Evolutionary conservation across 1,140 invertebrate species (phyloP), one percentile per base, ranked within the genome.

Genomic region (Solenopsis fugax): DNA sequence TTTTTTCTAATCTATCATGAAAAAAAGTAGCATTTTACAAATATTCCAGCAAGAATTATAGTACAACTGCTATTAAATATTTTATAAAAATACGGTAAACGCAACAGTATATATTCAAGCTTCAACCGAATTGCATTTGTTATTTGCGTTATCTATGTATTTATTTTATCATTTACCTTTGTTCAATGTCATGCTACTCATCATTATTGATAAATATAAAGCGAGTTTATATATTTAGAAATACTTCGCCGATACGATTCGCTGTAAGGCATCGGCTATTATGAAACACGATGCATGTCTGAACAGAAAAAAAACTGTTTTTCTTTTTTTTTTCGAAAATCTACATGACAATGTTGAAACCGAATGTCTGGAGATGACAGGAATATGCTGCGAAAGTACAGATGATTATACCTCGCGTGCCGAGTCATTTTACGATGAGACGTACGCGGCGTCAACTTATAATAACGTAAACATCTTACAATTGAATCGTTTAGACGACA

Each of bases 371-470:
- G 37, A 67, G 29, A 67, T 24, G 29, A 52, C 12, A 21, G 18
- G 29, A 48, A 78, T 48, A 64, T 62, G 37, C 21, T 34, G 75
- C 45, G 73, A 76, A 65, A 78, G 45, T 21, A 50, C 50, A 34
- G 16, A 62, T 62, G 21, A 60, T 77, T 62, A 62, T 16, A n/a
- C 13, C 10, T 34, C 12, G 37, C 29, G 29, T 41, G 41, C 18
- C n/a, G 45, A n/a, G 45, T 80, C 45, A 80, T 80, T 69, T n/a
- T 34, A 34, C 13, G 29, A 80, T 80, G 54, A 54, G 45, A 80
- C 64, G 29, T 78, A 56, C 45, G 13, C 21, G 29, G 6, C 29
- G 7, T 52, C 12, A 13, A 41, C 29, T 50, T 80, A n/a, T 37
- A 21, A 21, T 29, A 50, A 58, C 16, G 9, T 50, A 50, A n/a